phyloP scores from a whole-genome alignment of 2,888 invertebrate genomes.

The Teinopalpus imperialis region DNA sequence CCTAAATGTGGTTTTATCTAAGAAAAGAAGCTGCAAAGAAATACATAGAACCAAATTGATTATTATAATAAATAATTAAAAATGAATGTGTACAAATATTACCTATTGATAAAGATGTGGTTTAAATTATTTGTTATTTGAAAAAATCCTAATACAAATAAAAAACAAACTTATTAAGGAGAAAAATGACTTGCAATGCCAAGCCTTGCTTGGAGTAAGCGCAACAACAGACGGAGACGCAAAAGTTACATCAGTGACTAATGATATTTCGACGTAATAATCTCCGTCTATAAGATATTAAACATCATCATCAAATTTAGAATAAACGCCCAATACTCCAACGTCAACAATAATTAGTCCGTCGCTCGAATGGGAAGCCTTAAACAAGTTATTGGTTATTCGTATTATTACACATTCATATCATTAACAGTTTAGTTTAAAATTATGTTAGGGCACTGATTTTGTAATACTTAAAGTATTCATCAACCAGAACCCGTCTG shows the following conservation, averaged over 20 bases:
- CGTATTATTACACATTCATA: too few relatives aligned
- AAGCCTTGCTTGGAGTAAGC: constrained; percentile 18
- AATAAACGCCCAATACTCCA: constrained; percentile 15
- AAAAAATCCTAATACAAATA: too few relatives aligned
- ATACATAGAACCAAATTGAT: not conserved
- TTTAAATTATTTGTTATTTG: too few relatives aligned
- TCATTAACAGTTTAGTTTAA: too few relatives aligned
- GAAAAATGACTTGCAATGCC: too few relatives aligned
- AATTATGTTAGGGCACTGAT: too few relatives aligned
- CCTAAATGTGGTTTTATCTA: constrained; percentile 18
- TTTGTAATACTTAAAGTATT: too few relatives aligned
- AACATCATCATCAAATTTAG: not conserved
- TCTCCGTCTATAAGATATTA: constrained; percentile 21
- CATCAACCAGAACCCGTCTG: too few relatives aligned
- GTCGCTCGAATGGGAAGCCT: constrained; percentile 10
- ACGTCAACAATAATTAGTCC: constrained; percentile 19
- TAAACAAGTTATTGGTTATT: too few relatives aligned
- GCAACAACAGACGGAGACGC: not conserved
- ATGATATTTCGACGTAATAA: constrained; percentile 16
- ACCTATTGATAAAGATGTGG: too few relatives aligned
- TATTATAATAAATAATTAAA: not conserved
- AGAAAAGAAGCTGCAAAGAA: constrained; percentile 15
- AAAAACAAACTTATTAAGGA: too few relatives aligned
- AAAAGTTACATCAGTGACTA: constrained; percentile 9
- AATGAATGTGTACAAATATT: not conserved